Evolutionary conservation across 2,113 vertebrate species (phyloP), one percentile per base, ranked within the genome.

Genomic region (Erythrolamprus reginae): DNA sequence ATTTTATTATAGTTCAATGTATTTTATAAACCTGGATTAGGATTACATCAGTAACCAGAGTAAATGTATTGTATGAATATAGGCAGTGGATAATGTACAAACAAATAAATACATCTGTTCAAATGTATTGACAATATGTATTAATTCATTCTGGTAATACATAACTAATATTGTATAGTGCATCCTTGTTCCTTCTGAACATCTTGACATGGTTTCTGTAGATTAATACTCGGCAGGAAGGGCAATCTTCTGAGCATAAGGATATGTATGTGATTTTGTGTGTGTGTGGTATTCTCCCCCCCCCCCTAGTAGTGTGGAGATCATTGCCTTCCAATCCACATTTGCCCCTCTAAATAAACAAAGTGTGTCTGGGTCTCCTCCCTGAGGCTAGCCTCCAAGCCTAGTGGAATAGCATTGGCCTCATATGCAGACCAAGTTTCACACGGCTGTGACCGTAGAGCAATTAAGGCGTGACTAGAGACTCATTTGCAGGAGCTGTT

Each of bases 251-350:
- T 84, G 17, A 26, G 15, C 42, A 77, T 77, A 77, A 42, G 17
- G 65, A 9, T 77, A 21, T 38, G 70, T 42, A 9, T 77, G 70
- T 6, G 13, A 15, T 13, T 65, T 28, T 21, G 33, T 77, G 70
- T 38, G n/a, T 77, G 33, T 77, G 70, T 77, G 70, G 70, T 77
- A 21, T 38, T 42, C 42, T 15, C 5, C 17, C 13, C 2, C 1
- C 2, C 2, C 1, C 1, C 2, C 13, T 77, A 77, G 53, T 28
- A 0, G 23, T 9, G 7, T 33, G 52, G 7, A 42, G 15, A 93
- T 91, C 93, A 93, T 93, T 95, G 93, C 92, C 87, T 87, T 0
- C 0, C 93, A 96, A 96, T 96, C 96, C 95, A 96, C 96, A 96
- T 96, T 95, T 53, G 82, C 0, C 89, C 1, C 83, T 42, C 70